Conservation (phyloP, 1,140 invertebrate species). For the Amyelois transitella region DNA sequence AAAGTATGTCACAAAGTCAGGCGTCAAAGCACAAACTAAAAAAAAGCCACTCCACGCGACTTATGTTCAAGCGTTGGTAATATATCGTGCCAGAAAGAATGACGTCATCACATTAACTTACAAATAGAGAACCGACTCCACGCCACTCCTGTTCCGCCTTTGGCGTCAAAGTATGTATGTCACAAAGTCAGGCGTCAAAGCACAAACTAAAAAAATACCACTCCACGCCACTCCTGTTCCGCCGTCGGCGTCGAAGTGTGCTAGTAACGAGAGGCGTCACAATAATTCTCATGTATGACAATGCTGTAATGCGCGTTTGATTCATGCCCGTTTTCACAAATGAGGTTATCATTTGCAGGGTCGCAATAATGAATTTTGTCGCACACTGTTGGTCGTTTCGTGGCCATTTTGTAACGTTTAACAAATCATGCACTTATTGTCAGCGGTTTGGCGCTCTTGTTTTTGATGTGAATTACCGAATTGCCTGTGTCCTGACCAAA, state of each 20-base stretch:
- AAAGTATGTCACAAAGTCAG: too few relatives aligned
- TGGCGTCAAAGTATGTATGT: too few relatives aligned
- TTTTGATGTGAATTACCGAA: not conserved
- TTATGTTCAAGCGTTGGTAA: not conserved
- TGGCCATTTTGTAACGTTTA: conserved; percentile 3
- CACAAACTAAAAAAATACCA: too few relatives aligned
- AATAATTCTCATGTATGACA: conserved; percentile 69
- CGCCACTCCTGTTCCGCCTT: conserved; percentile 1
- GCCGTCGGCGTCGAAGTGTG: conserved; percentile 46
- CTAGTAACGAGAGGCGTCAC: conserved; percentile 63
- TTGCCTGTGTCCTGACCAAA: too few relatives aligned
- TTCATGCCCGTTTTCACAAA: conserved; percentile 53
- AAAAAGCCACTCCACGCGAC: conserved; percentile 15
- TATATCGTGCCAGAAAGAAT: too few relatives aligned
- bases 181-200: too few relatives aligned
- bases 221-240: not conserved
- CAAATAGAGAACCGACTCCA: too few relatives aligned
- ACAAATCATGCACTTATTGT: conserved; percentile 7
- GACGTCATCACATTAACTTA: too few relatives aligned
- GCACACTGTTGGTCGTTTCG: conserved; percentile 16
- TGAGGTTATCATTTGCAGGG: conserved; percentile 69
- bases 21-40: too few relatives aligned
- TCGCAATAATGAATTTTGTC: conserved; percentile 58
- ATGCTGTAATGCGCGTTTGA: conserved; percentile 70
- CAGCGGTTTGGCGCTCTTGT: not conserved